A percentile compares a stretch with the other conserved stretches of the same genome.
These are phyloP conservation scores for Cerastis leucographa DNA, from an alignment of 2,888 invertebrate genomes.

Conservation along the genomic window DNA sequence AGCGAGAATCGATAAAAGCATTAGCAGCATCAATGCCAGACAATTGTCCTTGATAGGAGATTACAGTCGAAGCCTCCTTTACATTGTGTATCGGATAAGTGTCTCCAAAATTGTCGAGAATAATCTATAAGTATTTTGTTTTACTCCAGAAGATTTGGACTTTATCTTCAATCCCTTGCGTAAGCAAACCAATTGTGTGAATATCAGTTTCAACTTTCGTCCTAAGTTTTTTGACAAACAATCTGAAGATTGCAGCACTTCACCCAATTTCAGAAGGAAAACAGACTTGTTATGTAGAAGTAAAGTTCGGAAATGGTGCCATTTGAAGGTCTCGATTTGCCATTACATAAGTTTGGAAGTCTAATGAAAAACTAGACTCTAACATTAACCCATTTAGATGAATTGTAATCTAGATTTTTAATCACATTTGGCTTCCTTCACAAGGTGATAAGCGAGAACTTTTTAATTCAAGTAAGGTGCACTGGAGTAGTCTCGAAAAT, in stretches of 20 bases:
- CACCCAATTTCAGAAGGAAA: constrained; percentile 9
- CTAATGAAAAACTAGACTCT: background rate
- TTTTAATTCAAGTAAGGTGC: background rate
- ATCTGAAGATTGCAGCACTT: constrained; percentile 24
- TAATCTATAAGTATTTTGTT: constrained; percentile 9
- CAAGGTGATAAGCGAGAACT: background rate
- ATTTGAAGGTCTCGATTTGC: background rate
- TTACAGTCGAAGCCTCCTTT: constrained; percentile 17
- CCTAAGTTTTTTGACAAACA: constrained; percentile 35
- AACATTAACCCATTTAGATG: background rate
- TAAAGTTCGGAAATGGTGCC: background rate
- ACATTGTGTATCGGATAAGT: constrained; percentile 8
- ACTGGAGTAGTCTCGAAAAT: too few species aligned
- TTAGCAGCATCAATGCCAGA: constrained; percentile 32
- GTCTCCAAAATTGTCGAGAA: constrained; percentile 6
- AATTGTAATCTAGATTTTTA: background rate
- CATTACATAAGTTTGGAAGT: constrained; percentile 2
- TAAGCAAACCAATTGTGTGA: background rate
- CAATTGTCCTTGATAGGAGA: constrained; percentile 24
- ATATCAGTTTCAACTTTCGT: constrained; percentile 19
- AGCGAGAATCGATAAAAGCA: constrained; percentile 30
- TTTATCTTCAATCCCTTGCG: background rate
- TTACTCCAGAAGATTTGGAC: background rate
- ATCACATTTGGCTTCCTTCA: background rate
- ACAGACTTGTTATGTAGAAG: background rate